Base-by-base conservation (phyloP, 2,888 invertebrate genomes). In the Tenthredo mesomela region DNA sequence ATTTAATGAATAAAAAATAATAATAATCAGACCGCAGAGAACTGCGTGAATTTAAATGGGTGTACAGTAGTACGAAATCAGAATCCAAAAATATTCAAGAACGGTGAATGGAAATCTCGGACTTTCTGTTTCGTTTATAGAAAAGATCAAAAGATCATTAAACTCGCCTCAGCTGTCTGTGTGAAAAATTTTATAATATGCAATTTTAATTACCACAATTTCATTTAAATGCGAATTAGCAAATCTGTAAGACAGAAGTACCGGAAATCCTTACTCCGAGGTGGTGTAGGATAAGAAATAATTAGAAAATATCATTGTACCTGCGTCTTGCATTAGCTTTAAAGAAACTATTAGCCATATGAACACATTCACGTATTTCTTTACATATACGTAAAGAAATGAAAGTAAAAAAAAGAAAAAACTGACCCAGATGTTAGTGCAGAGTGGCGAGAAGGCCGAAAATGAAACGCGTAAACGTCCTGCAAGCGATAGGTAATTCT, bases 381-480 rank as follows among this genome's bases (percentile, higher is more conserved):
- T 10, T 37, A 37, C 37, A 7, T 37, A 29, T 29, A 33, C 0
- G 33, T 33, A 67, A 67, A 58, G 33, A 78, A 78, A 58, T 25
- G 78, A 58, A 61, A 37, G 15, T 33, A 40, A 78, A 58, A 33
- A 54, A 37, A 37, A 37, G 7, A 37, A 78, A 58, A 78, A 58
- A 78, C 58, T 58, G 78, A 78, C 78, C 78, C 58, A 78, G 78
- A 58, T 78, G 29, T 37, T n/a, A 18, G 9, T n/a, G 10, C 10
- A 6, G 7, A 15, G 25, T 15, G 61, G 37, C 18, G 61, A 78
- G 58, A 78, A 78, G 37, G 78, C n/a, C 37, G 18, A 47, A 54
- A 77, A 77, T 54, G 21, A 77, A 67, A 67, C 67, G 33, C 33
- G 67, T 67, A 29, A 29, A 29, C 29, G 29, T 29, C 29, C 29